phyloP scores from a whole-genome alignment of 2,888 invertebrate species.

The Hedychridium roseum region DNA sequence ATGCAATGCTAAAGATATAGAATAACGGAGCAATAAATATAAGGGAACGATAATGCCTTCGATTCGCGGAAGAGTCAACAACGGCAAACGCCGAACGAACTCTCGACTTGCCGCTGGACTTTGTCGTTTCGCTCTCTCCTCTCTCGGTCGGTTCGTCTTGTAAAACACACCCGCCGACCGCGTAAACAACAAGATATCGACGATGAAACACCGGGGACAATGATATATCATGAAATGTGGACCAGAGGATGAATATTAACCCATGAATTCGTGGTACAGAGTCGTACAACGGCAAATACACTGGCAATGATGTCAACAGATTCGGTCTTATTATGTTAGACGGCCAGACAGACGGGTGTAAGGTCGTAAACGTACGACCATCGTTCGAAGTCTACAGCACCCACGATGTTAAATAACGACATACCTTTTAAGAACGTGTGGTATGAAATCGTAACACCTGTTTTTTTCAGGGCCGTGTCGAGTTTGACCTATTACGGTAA shows the following conservation, averaged over 20 bases:
- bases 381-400: too few relatives aligned
- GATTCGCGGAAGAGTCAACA: constrained; percentile 42
- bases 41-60: constrained; percentile 32
- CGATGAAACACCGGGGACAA: constrained; percentile 18
- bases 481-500: too few relatives aligned
- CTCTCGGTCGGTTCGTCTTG: constrained; percentile 7
- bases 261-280: constrained; percentile 1
- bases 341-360: constrained; percentile 11
- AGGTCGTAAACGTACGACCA: constrained; percentile 19
- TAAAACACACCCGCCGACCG: constrained; percentile 11
- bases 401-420: too few relatives aligned
- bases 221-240: constrained; percentile 28
- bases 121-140: constrained; percentile 27
- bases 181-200: constrained; percentile 45
- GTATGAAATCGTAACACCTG: too few relatives aligned
- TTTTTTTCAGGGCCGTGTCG: too few relatives aligned
- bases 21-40: neutral
- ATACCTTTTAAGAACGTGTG: too few relatives aligned
- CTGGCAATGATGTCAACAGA: neutral
- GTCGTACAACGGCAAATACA: constrained; percentile 9
- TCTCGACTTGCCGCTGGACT: constrained; percentile 36
- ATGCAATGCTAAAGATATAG: neutral
- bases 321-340: constrained; percentile 1
- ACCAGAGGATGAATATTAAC: constrained; percentile 23
- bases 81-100: constrained; percentile 26